phyloP scores from a whole-genome alignment of 2,113 vertebrate genomes.

The Prolemur simus region DNA sequence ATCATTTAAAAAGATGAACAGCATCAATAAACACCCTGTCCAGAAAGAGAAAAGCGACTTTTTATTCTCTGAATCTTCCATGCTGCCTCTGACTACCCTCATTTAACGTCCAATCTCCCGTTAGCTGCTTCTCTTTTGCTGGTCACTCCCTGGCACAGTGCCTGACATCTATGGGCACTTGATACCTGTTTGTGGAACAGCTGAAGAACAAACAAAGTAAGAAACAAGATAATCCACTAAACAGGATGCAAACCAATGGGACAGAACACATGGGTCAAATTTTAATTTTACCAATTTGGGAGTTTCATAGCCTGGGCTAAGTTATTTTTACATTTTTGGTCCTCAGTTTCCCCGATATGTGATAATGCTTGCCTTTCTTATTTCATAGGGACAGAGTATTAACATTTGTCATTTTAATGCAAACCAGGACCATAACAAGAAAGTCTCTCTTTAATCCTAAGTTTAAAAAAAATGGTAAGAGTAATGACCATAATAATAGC shows the following conservation, averaged over 20 bases:
- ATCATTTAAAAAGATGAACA: slow-evolving; percentile 54
- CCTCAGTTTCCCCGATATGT: neutral
- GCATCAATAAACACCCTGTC: slow-evolving; percentile 25
- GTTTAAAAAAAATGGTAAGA: slow-evolving; percentile 5
- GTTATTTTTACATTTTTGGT: neutral
- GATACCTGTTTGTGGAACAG: neutral
- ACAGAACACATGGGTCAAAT: neutral
- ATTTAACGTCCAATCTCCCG: neutral
- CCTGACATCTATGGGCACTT: neutral
- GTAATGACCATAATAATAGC: neutral
- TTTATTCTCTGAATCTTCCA: neutral
- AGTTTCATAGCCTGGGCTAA: neutral
- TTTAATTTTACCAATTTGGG: neutral
- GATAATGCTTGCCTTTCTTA: neutral
- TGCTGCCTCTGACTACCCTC: neutral
- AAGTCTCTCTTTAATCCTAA: slow-evolving; percentile 18
- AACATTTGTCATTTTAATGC: slow-evolving; percentile 17
- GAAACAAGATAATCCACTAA: neutral
- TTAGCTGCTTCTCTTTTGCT: neutral
- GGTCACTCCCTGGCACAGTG: neutral
- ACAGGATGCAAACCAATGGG: neutral
- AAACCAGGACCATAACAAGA: neutral
- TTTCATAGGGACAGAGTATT: neutral
- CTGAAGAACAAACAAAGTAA: neutral
- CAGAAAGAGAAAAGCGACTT: slow-evolving; percentile 42